These are phyloP conservation scores for Poeciliopsis turrubarensis DNA, from an alignment of 2,113 vertebrate species.

Conservation along the genomic window DNA sequence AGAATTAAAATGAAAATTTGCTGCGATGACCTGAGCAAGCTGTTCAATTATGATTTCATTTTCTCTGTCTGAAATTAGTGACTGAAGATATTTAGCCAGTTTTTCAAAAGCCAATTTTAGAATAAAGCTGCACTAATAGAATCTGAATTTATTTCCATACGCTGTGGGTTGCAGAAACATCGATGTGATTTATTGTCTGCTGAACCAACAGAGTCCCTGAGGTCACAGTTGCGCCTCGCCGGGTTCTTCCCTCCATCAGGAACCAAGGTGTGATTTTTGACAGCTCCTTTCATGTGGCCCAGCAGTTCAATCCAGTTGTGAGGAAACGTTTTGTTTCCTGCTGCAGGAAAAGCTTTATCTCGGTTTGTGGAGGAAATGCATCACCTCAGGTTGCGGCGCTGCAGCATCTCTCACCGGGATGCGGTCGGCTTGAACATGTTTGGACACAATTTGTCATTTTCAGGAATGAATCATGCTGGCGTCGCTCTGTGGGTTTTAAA, in stretches of 20 bases:
- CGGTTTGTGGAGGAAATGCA: background rate
- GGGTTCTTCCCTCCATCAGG: background rate
- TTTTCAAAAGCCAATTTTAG: too few species aligned
- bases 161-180: too few species aligned
- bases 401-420: background rate
- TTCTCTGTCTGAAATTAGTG: too few species aligned
- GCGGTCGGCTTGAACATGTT: background rate
- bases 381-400: background rate
- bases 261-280: background rate
- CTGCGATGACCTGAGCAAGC: too few species aligned
- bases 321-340: background rate
- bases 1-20: too few species aligned
- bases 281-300: background rate
- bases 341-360: background rate
- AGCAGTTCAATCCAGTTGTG: too few species aligned
- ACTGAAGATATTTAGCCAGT: too few species aligned
- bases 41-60: too few species aligned
- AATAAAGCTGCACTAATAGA: too few species aligned
- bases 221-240: background rate
- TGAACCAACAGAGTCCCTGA: background rate
- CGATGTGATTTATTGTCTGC: too few species aligned
- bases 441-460: background rate
- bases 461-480: slow-evolving; percentile 9
- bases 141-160: too few species aligned
- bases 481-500: slow-evolving; percentile 20